These are phyloP conservation scores for Sinopyrophorus schimmeli DNA, from an alignment of 2,888 invertebrate genomes.

Conservation along the genomic window DNA sequence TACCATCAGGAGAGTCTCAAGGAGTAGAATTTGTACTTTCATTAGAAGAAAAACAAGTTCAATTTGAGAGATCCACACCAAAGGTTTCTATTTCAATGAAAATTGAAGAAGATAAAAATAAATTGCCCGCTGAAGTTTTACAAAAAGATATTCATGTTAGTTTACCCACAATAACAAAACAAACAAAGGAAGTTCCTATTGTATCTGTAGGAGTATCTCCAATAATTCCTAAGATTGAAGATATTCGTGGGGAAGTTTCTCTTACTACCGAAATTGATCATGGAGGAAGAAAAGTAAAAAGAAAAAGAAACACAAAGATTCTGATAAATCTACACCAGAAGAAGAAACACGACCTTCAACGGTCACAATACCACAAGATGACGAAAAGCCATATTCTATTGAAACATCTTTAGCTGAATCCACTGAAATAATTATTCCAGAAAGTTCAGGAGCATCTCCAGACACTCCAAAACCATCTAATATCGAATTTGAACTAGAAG, in stretches of 20 bases:
- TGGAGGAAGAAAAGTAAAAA: constrained; percentile 62
- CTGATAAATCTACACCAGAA: constrained; percentile 30
- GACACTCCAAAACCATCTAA: constrained; percentile 60
- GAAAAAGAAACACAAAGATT: constrained; percentile 66
- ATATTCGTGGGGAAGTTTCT: constrained; percentile 47
- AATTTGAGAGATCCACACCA: constrained; percentile 48
- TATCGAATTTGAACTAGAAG: constrained; percentile 50
- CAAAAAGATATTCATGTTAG: constrained; percentile 49
- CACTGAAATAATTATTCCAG: constrained; percentile 58
- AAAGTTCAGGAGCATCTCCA: constrained; percentile 57
- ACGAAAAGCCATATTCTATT: constrained; percentile 47
- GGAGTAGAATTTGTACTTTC: constrained; percentile 49
- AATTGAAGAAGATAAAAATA: constrained; percentile 44
- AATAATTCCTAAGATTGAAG: constrained; percentile 47
- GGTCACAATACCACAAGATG: constrained; percentile 38
- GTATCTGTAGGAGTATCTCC: constrained; percentile 40
- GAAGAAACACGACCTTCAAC: constrained; percentile 29
- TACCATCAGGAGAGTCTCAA: constrained; percentile 40
- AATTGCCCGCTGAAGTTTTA: constrained; percentile 42
- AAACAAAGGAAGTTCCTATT: constrained; percentile 16
- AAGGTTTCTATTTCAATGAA: constrained; percentile 47
- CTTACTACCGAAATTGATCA: constrained; percentile 55
- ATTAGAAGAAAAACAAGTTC: constrained; percentile 55
- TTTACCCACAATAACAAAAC: constrained; percentile 39
- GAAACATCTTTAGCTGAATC: constrained; percentile 61